These are phyloP conservation scores for Bombus huntii DNA, from an alignment of 1,140 invertebrate species.

Conservation along the genomic window DNA sequence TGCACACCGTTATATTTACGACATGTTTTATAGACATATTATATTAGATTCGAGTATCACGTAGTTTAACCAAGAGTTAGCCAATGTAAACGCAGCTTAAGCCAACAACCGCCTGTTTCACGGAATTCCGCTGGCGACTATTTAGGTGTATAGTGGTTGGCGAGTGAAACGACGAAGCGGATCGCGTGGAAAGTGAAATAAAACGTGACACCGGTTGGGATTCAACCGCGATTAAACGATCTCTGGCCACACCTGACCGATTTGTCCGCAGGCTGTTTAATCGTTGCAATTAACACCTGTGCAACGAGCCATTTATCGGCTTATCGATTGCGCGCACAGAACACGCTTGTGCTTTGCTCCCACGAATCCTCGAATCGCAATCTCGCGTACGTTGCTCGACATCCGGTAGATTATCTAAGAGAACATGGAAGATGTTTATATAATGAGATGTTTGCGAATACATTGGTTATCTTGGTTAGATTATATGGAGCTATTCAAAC, in stretches of 20 bases:
- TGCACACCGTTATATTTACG: no score
- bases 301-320: slow-evolving; percentile 32
- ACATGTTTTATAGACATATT: no score
- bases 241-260: neutral
- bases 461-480: neutral
- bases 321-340: neutral
- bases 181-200: slow-evolving; percentile 23
- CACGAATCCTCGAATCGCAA: neutral
- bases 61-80: no score
- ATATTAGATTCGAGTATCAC: no score
- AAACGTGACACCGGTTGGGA: neutral
- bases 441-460: slow-evolving; percentile 18
- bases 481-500: neutral
- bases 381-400: neutral
- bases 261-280: slow-evolving; percentile 39
- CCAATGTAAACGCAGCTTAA: neutral
- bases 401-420: neutral
- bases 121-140: neutral
- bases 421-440: neutral
- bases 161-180: neutral
- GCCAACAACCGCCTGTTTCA: slow-evolving; percentile 18
- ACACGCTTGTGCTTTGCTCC: neutral
- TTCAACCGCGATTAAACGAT: slow-evolving; percentile 18
- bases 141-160: neutral
- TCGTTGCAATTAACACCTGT: slow-evolving; percentile 40